Base-by-base conservation (phyloP, 1,140 invertebrate species). In the Apolygus lucorum region DNA sequence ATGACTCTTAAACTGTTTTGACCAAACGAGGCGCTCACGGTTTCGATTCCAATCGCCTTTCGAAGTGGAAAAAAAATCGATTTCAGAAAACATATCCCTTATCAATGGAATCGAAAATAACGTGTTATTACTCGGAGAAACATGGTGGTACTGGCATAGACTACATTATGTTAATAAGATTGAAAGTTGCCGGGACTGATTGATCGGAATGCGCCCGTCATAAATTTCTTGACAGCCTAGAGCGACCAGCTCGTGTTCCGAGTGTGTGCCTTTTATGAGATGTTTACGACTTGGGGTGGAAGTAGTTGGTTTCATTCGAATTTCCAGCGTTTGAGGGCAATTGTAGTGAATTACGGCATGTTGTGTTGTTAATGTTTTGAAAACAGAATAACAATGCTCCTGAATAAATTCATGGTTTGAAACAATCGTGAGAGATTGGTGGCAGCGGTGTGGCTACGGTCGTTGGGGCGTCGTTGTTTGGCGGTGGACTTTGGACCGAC, bases 1-100 rank as follows among this genome's bases (percentile, higher is more conserved):
- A n/a, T n/a, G n/a, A n/a, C n/a, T n/a, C n/a, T n/a, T 59, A 59
- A 59, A 59, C 54, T 59, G 54, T 59, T 59, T 59, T 4, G 54
- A 22, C 17, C 34, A 42, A 42, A 42, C 34, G 4, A 42, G 4
- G 34, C n/a, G 34, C 4, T 8, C 34, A 42, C 17, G 34, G 17
- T 17, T 42, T 4, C 17, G 34, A 42, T 42, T 42, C 34, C 34
- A 17, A 42, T 42, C 34, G 34, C 34, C 34, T 42, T 42, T 8
- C 34, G 34, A 42, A 42, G n/a, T n/a, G n/a, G n/a, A n/a, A n/a
- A n/a, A n/a, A n/a, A 42, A 4, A 4, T 17, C 34, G 34, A 42
- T 42, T 42, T 42, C 34, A n/a, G n/a, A n/a, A n/a, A n/a, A n/a
- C 34, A 42, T 4, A 8, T 42, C 54, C 22, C 54, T 24, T 17